These are phyloP conservation scores for Enhydra lutris DNA, from an alignment of 2,113 vertebrate genomes.

Conservation along the genomic window DNA sequence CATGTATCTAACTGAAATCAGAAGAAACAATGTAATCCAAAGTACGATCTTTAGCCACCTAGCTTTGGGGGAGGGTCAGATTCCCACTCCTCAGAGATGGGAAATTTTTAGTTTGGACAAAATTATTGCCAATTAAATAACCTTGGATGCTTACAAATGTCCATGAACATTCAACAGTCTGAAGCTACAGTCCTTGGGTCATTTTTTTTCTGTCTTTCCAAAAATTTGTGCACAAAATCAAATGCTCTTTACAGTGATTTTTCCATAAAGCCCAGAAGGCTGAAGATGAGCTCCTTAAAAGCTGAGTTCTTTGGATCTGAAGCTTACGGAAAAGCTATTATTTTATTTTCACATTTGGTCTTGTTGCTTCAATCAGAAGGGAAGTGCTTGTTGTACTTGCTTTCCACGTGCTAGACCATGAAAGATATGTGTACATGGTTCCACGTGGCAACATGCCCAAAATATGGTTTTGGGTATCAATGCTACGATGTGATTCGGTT, in stretches of 20 bases:
- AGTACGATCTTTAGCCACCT: neutral
- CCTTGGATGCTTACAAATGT: neutral
- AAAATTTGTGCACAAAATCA: neutral
- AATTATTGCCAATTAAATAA: neutral
- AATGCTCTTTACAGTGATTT: neutral
- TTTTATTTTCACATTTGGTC: conserved; percentile 14
- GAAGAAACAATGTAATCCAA: neutral
- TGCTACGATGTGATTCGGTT: conserved; percentile 43
- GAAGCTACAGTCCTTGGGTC: neutral
- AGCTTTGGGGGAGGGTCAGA: neutral
- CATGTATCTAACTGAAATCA: neutral
- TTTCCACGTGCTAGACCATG: conserved; percentile 17
- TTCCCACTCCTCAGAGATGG: neutral
- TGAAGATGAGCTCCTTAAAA: neutral
- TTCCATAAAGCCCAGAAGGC: neutral
- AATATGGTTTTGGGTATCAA: neutral
- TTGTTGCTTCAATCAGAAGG: neutral
- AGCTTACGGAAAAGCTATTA: neutral
- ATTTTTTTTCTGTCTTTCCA: neutral
- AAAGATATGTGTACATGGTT: conserved; percentile 45
- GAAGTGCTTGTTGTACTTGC: conserved; percentile 19
- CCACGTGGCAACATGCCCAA: neutral
- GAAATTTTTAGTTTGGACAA: neutral
- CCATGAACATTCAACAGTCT: neutral
- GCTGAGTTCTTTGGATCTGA: neutral